Evolutionary conservation across 2,888 invertebrate genomes (phyloP).

Genomic region (Apotomis turbidana): DNA sequence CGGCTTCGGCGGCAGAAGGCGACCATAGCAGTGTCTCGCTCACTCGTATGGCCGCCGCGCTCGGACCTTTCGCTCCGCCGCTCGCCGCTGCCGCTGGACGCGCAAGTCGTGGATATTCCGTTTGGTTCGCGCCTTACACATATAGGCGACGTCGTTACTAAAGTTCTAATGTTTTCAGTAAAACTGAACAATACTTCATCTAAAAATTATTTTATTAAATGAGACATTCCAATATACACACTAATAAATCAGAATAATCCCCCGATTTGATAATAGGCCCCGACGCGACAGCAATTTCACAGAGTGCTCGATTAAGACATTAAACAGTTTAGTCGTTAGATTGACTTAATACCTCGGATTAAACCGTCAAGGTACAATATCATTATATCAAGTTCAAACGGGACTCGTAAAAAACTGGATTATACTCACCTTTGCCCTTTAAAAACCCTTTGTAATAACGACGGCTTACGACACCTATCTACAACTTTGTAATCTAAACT

Average conservation of each 20-base stretch:
- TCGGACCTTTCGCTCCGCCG: too few relatives aligned
- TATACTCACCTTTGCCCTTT: slow-evolving; percentile 36
- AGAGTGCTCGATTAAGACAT: slow-evolving; percentile 23
- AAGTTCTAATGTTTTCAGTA: too few relatives aligned
- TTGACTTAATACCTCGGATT: slow-evolving; percentile 24
- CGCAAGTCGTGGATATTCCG: too few relatives aligned
- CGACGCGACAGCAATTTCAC: background rate
- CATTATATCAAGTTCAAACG: slow-evolving; percentile 32
- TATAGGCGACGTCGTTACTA: too few relatives aligned
- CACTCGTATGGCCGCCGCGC: too few relatives aligned
- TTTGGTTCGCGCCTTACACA: too few relatives aligned
- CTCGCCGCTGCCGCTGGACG: too few relatives aligned
- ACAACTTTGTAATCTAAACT: background rate
- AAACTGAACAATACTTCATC: too few relatives aligned
- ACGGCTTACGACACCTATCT: background rate
- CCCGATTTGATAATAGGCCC: background rate
- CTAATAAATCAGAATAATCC: background rate
- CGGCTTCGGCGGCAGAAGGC: too few relatives aligned
- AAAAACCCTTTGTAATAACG: slow-evolving; percentile 18
- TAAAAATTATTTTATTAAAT: too few relatives aligned
- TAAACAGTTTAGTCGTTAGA: slow-evolving; percentile 9
- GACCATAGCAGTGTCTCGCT: too few relatives aligned
- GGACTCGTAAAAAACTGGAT: slow-evolving; percentile 26
- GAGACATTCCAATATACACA: background rate
- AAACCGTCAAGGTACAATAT: slow-evolving; percentile 28